Evolutionary conservation across 2,888 invertebrate species (phyloP).

Genomic region (Thysanoteuthis rhombus): DNA sequence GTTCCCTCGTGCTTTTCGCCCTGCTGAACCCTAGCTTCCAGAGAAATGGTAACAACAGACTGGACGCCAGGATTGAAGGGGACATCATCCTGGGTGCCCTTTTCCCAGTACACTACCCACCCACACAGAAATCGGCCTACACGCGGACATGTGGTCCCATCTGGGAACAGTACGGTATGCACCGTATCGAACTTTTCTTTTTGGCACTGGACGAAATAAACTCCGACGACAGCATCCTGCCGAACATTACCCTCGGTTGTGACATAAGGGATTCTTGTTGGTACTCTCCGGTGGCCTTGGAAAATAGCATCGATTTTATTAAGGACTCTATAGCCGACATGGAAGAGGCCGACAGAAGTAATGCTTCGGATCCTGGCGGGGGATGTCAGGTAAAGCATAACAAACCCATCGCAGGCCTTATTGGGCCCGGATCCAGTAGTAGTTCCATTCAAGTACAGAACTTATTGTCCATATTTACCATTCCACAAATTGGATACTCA

Average conservation of each 20-base stretch:
- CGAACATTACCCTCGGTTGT: conserved; percentile 74
- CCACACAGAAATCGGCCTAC: conserved; percentile 60
- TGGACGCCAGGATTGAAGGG: conserved; percentile 68
- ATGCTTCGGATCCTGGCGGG: conserved; percentile 37
- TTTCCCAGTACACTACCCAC: conserved; percentile 72
- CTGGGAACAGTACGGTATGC: conserved; percentile 81
- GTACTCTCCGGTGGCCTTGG: conserved; percentile 82
- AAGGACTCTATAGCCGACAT: conserved; percentile 72
- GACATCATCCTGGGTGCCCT: conserved; percentile 74
- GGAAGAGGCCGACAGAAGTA: conserved; percentile 38
- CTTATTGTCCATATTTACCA: conserved; percentile 76
- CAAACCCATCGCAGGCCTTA: conserved; percentile 74
- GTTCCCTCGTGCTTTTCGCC: neutral
- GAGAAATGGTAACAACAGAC: conserved; percentile 35
- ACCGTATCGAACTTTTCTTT: conserved; percentile 74
- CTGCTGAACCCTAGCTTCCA: neutral
- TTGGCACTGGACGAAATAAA: conserved; percentile 71
- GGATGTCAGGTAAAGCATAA: conserved; percentile 35
- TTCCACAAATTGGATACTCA: conserved; percentile 80
- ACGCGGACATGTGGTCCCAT: conserved; percentile 73
- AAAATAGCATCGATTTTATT: conserved; percentile 81
- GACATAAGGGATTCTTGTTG: conserved; percentile 84
- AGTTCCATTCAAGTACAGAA: conserved; percentile 80
- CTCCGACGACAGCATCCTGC: conserved; percentile 72
- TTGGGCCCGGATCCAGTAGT: conserved; percentile 80